Conservation (phyloP, 2,888 invertebrate species). For the Mantis religiosa region DNA sequence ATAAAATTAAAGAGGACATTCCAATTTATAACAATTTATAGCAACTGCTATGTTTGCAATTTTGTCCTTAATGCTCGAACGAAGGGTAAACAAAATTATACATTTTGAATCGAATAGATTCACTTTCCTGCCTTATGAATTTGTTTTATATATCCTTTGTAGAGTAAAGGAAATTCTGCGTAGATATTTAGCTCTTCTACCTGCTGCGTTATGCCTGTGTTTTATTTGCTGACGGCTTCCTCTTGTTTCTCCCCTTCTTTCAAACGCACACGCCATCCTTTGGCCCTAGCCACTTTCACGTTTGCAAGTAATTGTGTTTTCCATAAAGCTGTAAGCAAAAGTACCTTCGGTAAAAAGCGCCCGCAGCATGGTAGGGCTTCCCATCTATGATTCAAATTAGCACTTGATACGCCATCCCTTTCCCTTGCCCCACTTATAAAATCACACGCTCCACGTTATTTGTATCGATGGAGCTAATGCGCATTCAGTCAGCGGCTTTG, state of each 20-base stretch:
- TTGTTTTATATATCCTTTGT: not conserved
- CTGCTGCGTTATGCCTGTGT: not conserved
- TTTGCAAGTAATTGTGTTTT: constrained; percentile 16
- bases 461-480: not conserved
- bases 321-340: constrained; percentile 11
- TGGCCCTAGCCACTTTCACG: not conserved
- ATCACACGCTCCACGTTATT: not conserved
- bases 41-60: no score
- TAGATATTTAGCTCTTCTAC: no score
- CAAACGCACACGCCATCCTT: not conserved
- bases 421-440: not conserved
- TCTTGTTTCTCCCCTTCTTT: not conserved
- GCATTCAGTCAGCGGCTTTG: not conserved
- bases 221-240: not conserved
- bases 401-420: not conserved
- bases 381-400: not conserved
- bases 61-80: no score
- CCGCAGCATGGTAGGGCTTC: not conserved
- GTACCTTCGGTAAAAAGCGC: not conserved
- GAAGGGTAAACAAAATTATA: no score
- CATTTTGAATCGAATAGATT: no score
- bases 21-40: no score
- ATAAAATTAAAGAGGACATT: no score
- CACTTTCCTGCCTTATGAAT: not conserved
- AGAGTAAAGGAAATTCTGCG: not conserved